Conservation (phyloP, 2,888 invertebrate species). For the Callosobruchus maculatus region DNA sequence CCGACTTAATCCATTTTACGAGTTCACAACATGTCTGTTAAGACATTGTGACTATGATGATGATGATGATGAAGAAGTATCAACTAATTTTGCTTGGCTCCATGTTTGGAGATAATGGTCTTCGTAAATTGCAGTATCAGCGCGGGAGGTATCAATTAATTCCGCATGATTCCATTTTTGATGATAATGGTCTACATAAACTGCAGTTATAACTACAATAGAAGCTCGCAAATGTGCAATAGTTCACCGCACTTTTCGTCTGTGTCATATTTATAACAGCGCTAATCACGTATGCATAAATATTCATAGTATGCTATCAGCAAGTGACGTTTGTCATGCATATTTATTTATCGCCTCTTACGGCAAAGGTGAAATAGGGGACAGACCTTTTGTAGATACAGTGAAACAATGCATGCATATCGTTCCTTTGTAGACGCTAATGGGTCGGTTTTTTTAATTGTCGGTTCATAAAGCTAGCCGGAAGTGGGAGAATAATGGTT, state of each 20-base stretch:
- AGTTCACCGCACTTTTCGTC: neutral
- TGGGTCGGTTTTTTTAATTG: neutral
- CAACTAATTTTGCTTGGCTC: no score
- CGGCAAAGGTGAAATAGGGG: neutral
- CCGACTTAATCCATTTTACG: no score
- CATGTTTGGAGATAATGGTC: no score
- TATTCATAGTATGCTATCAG: neutral
- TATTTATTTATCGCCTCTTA: neutral
- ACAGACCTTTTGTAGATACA: neutral
- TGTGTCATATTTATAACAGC: neutral
- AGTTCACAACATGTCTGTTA: no score
- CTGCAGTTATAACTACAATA: neutral
- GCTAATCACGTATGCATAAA: neutral
- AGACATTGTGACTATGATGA: no score
- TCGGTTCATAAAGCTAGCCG: neutral
- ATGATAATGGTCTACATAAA: no score
- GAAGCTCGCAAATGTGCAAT: neutral
- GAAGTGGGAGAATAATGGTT: neutral
- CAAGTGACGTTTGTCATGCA: neutral
- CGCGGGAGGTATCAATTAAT: no score
- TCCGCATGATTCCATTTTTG: no score
- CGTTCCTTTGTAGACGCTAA: neutral
- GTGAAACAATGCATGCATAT: neutral
- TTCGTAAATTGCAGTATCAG: no score
- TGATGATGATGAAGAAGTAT: no score